phyloP scores from a whole-genome alignment of 2,113 vertebrate genomes.

The Spermophilus dauricus region DNA sequence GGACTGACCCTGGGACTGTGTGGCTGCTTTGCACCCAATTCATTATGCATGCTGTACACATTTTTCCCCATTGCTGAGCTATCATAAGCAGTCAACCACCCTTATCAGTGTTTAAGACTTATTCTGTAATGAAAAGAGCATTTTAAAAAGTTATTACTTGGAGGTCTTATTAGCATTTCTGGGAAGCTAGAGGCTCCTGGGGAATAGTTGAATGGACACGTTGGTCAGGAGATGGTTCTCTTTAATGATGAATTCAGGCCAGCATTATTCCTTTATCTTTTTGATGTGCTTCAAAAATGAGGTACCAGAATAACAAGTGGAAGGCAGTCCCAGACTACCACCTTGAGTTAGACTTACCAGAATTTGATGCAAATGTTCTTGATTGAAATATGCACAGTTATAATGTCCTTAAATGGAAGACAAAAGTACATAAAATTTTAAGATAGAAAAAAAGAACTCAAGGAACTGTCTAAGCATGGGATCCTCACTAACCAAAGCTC shows the following conservation, averaged over 20 bases:
- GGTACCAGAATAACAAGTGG: not conserved
- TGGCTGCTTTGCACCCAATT: not conserved
- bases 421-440: not conserved
- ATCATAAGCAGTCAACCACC: not conserved
- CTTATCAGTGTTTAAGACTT: not conserved
- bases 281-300: not conserved
- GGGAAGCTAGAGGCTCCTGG: not conserved
- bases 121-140: not conserved
- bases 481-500: not conserved
- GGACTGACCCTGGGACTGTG: not conserved
- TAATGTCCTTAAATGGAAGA: not conserved
- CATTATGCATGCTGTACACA: not conserved
- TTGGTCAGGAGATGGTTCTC: conserved; percentile 42
- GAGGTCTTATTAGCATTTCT: not conserved
- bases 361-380: not conserved
- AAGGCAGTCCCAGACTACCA: not conserved
- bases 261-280: not conserved
- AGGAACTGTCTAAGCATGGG: not conserved
- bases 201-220: not conserved
- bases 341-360: not conserved
- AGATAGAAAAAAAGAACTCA: not conserved
- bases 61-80: not conserved
- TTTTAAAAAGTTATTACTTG: not conserved
- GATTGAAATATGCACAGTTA: not conserved
- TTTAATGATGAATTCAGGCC: conserved; percentile 25